Conservation (phyloP, 2,797 vertebrate genomes). For the Natrix natrix region DNA sequence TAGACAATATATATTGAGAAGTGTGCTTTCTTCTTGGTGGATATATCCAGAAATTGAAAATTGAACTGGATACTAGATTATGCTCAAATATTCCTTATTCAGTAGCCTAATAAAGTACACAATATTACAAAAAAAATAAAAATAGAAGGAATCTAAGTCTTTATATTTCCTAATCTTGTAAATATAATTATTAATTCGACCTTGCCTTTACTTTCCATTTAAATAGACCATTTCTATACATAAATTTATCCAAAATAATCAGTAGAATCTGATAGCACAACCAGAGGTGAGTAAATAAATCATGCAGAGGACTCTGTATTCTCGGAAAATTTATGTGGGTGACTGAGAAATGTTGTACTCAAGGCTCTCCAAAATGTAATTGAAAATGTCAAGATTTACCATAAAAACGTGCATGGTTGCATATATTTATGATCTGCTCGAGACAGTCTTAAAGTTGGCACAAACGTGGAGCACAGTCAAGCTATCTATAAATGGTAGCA, state of each 20-base stretch:
- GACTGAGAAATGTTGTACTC: constrained; percentile 56
- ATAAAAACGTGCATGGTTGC: constrained; percentile 47
- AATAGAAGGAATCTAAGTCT: not conserved
- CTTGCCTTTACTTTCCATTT: constrained; percentile 24
- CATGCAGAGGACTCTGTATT: constrained; percentile 45
- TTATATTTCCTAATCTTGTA: not conserved
- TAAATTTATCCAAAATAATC: constrained; percentile 43
- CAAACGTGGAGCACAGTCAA: constrained; percentile 19
- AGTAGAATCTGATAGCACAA: constrained; percentile 41
- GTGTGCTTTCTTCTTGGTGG: not conserved
- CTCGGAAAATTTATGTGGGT: constrained; percentile 64
- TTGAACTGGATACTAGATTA: not conserved
- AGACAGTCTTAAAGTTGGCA: constrained; percentile 41
- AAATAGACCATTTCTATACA: constrained; percentile 37
- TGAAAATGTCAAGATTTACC: constrained; percentile 66
- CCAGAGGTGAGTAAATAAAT: constrained; percentile 63
- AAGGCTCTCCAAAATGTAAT: constrained; percentile 64
- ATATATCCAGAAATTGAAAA: not conserved
- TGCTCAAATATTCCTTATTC: not conserved
- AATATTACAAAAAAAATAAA: not conserved
- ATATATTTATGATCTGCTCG: constrained; percentile 56
- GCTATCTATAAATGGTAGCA: not conserved
- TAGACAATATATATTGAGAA: not conserved
- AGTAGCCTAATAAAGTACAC: not conserved
- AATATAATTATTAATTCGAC: constrained; percentile 10